Conservation (phyloP, 2,888 invertebrate genomes). For the Melanargia galathea region DNA sequence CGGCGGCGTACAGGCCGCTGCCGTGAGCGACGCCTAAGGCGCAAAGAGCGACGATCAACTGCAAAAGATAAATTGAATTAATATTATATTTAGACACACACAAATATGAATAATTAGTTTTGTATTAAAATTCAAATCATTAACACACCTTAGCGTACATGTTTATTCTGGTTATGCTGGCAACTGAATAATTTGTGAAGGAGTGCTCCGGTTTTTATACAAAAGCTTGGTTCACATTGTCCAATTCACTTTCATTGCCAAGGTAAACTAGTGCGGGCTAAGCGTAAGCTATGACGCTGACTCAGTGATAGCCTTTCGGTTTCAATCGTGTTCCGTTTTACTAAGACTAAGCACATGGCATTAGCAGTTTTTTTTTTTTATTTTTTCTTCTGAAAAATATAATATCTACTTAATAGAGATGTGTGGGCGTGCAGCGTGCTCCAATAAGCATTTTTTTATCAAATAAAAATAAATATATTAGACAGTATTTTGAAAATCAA, state of each 20-base stretch:
- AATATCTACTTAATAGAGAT: too few relatives aligned
- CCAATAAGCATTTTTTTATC: too few relatives aligned
- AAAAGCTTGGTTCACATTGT: conserved; percentile 58
- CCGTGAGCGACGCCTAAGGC: conserved; percentile 83
- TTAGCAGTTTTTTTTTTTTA: neutral
- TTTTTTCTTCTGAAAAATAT: neutral
- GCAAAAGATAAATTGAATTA: conserved; percentile 30
- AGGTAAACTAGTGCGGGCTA: conserved; percentile 62
- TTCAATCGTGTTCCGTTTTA: conserved; percentile 34
- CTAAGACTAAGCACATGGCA: conserved; percentile 15
- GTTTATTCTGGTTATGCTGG: conserved; percentile 75
- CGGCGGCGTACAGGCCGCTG: conserved; percentile 75
- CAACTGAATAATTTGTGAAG: conserved; percentile 76
- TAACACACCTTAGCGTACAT: conserved; percentile 79
- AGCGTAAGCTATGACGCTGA: conserved; percentile 62
- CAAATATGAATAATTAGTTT: neutral
- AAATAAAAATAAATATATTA: neutral
- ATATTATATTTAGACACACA: conserved; percentile 1
- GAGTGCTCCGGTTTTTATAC: conserved; percentile 78
- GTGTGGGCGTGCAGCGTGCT: too few relatives aligned
- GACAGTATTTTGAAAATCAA: neutral
- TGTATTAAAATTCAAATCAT: conserved; percentile 26
- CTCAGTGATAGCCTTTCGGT: conserved; percentile 77
- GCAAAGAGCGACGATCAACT: conserved; percentile 83
- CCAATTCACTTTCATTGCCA: conserved; percentile 79